These are phyloP conservation scores for Cylindroiulus punctatus DNA, from an alignment of 2,888 invertebrate genomes.

Conservation along the genomic window DNA sequence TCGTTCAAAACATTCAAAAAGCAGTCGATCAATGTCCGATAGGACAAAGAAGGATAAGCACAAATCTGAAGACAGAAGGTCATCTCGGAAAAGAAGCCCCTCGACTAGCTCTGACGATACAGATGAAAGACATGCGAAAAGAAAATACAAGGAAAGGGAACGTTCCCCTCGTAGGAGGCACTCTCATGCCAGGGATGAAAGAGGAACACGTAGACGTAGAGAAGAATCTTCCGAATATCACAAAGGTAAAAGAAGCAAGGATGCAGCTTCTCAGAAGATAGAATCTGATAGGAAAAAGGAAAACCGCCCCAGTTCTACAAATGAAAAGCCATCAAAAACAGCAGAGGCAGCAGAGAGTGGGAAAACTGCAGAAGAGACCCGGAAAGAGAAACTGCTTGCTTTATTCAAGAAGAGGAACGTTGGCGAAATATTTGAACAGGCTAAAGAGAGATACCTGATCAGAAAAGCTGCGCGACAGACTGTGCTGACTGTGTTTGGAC, in stretches of 20 bases:
- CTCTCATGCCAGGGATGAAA: not conserved
- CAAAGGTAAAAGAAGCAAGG: not conserved
- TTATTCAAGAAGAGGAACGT: conserved; percentile 72
- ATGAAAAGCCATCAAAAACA: not conserved
- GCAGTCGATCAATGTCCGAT: not conserved
- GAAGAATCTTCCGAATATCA: not conserved
- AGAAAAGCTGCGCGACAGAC: conserved; percentile 60
- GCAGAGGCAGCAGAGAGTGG: conserved; percentile 69
- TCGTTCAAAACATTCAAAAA: not conserved
- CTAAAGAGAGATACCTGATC: conserved; percentile 69
- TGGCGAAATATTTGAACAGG: conserved; percentile 79
- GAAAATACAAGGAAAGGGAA: not conserved
- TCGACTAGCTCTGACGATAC: not conserved
- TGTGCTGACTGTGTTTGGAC: not conserved
- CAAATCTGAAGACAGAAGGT: not conserved
- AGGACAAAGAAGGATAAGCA: not conserved
- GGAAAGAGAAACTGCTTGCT: conserved; percentile 50
- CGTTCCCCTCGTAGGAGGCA: not conserved
- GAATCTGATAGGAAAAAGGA: not conserved
- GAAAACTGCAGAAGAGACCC: conserved; percentile 4
- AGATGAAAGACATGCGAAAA: not conserved
- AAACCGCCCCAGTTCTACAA: not conserved
- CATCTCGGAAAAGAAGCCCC: conserved; percentile 25
- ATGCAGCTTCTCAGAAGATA: not conserved
- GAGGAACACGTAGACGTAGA: not conserved